phyloP scores from a whole-genome alignment of 2,797 vertebrate genomes.

The Cynodonichthys magdalenae region DNA sequence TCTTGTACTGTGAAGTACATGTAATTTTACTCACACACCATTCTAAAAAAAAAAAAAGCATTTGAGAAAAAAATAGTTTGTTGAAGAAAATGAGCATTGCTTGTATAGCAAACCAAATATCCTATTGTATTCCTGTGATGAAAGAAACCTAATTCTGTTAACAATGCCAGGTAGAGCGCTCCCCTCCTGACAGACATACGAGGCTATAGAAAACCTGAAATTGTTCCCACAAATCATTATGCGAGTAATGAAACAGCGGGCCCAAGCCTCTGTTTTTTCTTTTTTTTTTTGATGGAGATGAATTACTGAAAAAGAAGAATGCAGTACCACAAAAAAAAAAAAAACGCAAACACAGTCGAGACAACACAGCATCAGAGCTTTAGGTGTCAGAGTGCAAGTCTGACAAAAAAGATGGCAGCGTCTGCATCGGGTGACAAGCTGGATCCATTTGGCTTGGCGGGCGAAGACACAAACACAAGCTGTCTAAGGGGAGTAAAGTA shows the following conservation, averaged over 20 bases:
- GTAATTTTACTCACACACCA: no score
- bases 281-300: slow-evolving; percentile 36
- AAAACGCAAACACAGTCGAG: slow-evolving; percentile 30
- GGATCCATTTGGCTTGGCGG: slow-evolving; percentile 61
- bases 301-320: slow-evolving; percentile 39
- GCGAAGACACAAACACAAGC: slow-evolving; percentile 61
- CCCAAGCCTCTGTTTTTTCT: slow-evolving; percentile 8
- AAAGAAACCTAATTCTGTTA: slow-evolving; percentile 7
- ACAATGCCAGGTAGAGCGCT: slow-evolving; percentile 18
- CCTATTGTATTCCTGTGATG: not conserved
- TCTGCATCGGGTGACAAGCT: slow-evolving; percentile 48
- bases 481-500: slow-evolving; percentile 64
- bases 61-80: not conserved
- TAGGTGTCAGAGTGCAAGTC: slow-evolving; percentile 45
- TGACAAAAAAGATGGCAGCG: slow-evolving; percentile 47
- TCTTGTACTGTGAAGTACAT: no score
- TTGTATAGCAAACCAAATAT: not conserved
- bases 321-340: slow-evolving; percentile 2
- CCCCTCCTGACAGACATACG: slow-evolving; percentile 14
- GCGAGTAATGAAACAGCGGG: slow-evolving; percentile 27
- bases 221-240: slow-evolving; percentile 32
- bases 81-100: not conserved
- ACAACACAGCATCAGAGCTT: slow-evolving; percentile 25
- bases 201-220: slow-evolving; percentile 38
- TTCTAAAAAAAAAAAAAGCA: no score